Evolutionary conservation across 2,113 vertebrate genomes (phyloP).

Genomic region (Apaloderma vittatum): DNA sequence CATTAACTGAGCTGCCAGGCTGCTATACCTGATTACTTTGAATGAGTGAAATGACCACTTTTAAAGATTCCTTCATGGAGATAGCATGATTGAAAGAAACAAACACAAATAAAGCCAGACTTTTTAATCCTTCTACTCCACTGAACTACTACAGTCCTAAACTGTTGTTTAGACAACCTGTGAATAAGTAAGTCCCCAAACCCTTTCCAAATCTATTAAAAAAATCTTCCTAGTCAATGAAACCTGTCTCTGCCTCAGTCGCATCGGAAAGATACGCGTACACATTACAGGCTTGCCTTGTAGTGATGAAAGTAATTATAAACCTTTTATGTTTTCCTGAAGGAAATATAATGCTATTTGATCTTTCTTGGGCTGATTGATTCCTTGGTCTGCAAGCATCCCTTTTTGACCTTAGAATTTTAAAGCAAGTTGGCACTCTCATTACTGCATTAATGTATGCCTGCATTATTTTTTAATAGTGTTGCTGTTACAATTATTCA

Average conservation of each 20-base stretch:
- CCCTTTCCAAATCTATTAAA: neutral
- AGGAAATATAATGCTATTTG: neutral
- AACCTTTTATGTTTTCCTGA: neutral
- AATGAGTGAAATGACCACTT: neutral
- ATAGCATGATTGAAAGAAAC: neutral
- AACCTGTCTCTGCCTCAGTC: neutral
- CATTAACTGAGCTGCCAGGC: neutral
- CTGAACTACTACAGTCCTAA: neutral
- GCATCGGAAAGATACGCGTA: neutral
- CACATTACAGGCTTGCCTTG: neutral
- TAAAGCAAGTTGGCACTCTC: neutral
- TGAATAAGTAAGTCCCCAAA: neutral
- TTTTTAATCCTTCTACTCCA: neutral
- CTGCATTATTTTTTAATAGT: constrained; percentile 12
- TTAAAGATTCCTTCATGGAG: neutral
- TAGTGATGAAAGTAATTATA: neutral
- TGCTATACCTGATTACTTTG: neutral
- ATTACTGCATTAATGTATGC: neutral
- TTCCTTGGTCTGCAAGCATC: neutral
- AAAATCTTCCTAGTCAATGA: neutral
- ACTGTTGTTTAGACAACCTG: neutral
- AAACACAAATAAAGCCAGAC: neutral
- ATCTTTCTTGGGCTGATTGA: neutral
- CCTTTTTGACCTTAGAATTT: neutral
- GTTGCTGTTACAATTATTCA: neutral